These are phyloP conservation scores for Lutraria lutraria DNA, from an alignment of 2,888 invertebrate species.

Conservation along the genomic window DNA sequence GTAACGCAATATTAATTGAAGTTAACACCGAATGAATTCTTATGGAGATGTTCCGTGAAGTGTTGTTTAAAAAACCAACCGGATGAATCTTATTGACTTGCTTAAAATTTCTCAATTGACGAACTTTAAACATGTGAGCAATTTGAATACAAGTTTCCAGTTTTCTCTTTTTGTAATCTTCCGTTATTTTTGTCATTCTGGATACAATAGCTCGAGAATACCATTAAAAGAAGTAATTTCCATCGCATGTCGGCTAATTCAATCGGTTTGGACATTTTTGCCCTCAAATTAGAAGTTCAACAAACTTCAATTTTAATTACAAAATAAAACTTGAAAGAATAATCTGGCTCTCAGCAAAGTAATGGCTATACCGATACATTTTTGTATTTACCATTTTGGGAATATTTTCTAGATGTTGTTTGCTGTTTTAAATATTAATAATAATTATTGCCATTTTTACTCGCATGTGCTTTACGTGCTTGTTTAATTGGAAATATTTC, in stretches of 20 bases:
- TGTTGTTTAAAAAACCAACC: no score
- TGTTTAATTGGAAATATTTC: background rate
- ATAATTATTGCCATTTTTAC: background rate
- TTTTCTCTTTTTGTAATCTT: background rate
- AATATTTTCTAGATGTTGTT: background rate
- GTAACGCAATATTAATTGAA: no score
- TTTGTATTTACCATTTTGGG: background rate
- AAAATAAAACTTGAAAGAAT: background rate
- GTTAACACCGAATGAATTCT: no score
- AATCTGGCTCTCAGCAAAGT: background rate
- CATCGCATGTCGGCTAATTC: background rate
- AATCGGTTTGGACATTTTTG: background rate
- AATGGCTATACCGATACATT: background rate
- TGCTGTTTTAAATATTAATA: background rate
- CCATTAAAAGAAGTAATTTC: background rate
- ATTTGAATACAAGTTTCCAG: no score
- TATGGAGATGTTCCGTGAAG: no score
- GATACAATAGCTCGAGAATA: background rate
- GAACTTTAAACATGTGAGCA: no score
- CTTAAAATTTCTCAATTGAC: no score
- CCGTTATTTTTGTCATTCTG: background rate
- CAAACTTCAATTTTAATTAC: background rate
- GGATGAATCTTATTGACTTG: no score
- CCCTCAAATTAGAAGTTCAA: background rate
- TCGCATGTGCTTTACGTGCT: background rate